A percentile compares a stretch with the other conserved stretches of the same genome.
Evolutionary conservation across 2,797 vertebrate species (phyloP).

Genomic region (Gymnoscopelus braueri): DNA sequence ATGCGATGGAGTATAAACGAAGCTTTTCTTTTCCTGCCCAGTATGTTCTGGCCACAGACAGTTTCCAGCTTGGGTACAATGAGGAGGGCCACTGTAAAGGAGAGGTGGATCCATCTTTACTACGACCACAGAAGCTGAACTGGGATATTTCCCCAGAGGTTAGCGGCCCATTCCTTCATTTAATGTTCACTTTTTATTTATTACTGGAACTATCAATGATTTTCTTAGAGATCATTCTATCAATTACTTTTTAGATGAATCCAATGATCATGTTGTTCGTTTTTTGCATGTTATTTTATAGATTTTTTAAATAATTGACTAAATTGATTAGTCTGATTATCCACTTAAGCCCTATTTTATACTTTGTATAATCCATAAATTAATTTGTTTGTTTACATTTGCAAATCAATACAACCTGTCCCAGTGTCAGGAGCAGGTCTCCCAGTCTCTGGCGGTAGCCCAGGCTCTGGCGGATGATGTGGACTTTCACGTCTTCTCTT

Average conservation of each 20-base stretch:
- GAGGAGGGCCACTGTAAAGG: constrained; percentile 91
- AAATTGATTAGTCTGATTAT: too few species aligned
- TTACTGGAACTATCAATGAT: too few species aligned
- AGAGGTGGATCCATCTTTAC: constrained; percentile 76
- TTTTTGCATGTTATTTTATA: too few species aligned
- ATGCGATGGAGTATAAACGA: too few species aligned
- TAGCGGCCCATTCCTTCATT: constrained; percentile 9
- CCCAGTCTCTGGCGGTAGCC: constrained; percentile 83
- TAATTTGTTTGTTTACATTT: too few species aligned
- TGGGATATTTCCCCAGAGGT: constrained; percentile 90
- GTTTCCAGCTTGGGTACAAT: constrained; percentile 89
- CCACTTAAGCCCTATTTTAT: too few species aligned
- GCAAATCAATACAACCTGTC: neutral
- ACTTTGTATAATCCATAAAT: too few species aligned
- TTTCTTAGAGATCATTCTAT: too few species aligned
- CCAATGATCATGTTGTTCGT: too few species aligned
- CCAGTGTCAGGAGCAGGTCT: constrained; percentile 85
- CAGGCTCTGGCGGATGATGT: constrained; percentile 83
- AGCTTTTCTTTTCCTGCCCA: constrained; percentile 45
- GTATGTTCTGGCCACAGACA: constrained; percentile 87
- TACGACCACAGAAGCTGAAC: constrained; percentile 83
- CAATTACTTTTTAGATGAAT: too few species aligned
- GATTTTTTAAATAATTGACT: too few species aligned
- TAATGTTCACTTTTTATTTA: too few species aligned
- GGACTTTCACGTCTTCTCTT: constrained; percentile 86